Evolutionary conservation across 2,113 vertebrate species (phyloP), one percentile per base, ranked within the genome.

Genomic region (Ivindomyrus marchei): DNA sequence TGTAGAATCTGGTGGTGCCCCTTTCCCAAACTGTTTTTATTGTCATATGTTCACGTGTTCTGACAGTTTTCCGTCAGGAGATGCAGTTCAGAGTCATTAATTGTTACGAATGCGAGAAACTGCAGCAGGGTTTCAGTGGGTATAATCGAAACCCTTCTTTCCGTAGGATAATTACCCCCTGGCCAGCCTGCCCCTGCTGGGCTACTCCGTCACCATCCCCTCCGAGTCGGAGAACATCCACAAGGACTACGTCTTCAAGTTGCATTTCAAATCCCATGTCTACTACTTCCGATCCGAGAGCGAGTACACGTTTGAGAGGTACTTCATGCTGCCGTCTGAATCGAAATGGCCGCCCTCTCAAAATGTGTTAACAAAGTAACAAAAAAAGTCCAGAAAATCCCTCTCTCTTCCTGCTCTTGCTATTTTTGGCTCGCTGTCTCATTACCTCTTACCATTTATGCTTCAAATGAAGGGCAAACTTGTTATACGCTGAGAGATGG

Each of bases 261-360:
- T 99, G 77, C 98, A 99, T 91, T 99, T 99, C 96, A 99, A 99
- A 94, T 99, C 98, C 92, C 98, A 99, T 0, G 96, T 99, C 91
- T 99, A 99, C 94, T 99, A 98, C 93, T 99, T 99, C 96, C 95
- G 98, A 95, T 98, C 98, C 0, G 98, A 99, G 93, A 99, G 97
- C 9, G 97, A 99, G 94, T 99, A 99, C 92, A 98, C 97, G 0
- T 99, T 99, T 85, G 98, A 99, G 93, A 97, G 98, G 98, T 99
- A 94, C 74, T 42, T 39, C 70, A 7, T 15, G 36, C 36, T 39
- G n/a, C 31, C 36, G 15, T 80, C 74, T 39, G 36, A 70, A 70
- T 31, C n/a, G 10, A 31, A 13, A 4, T 27, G n/a, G 9, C 62
- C 9, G 62, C 27, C 27, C 62, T 31, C 62, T 70, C n/a, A 70